phyloP scores from a whole-genome alignment of 2,888 invertebrate genomes.

The Corbicula japonica region DNA sequence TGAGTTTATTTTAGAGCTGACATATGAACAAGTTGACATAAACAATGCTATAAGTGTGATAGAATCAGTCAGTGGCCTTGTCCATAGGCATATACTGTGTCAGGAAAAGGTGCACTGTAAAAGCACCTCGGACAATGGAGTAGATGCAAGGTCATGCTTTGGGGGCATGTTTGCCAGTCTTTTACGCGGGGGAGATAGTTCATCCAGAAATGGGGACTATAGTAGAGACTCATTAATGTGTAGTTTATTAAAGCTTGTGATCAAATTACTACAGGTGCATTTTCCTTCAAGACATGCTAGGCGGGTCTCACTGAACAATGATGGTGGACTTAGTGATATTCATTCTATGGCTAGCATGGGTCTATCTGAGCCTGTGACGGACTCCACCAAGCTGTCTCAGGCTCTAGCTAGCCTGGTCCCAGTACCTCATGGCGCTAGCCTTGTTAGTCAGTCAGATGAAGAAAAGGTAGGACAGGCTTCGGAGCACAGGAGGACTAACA shows the following conservation, averaged over 20 bases:
- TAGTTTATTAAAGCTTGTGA: conserved; percentile 83
- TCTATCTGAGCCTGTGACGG: conserved; percentile 75
- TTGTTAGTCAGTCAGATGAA: conserved; percentile 78
- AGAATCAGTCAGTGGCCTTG: conserved; percentile 89
- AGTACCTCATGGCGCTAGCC: conserved; percentile 64
- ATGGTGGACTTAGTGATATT: conserved; percentile 41
- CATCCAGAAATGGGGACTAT: conserved; percentile 78
- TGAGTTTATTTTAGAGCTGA: conserved; percentile 90
- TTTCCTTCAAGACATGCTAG: conserved; percentile 60
- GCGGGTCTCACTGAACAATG: conserved; percentile 44
- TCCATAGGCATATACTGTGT: conserved; percentile 83
- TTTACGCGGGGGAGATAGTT: conserved; percentile 89
- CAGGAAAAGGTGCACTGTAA: conserved; percentile 82
- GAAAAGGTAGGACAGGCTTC: conserved; percentile 90
- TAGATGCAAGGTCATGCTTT: conserved; percentile 88
- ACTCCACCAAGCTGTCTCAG: conserved; percentile 79
- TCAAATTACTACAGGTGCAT: conserved; percentile 80
- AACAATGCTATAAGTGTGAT: conserved; percentile 91
- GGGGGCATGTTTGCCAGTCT: conserved; percentile 92
- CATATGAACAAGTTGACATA: conserved; percentile 91
- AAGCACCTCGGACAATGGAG: conserved; percentile 87
- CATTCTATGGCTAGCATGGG: conserved; percentile 41
- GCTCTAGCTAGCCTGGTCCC: conserved; percentile 73
- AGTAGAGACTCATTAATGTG: conserved; percentile 84
- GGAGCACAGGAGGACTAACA: conserved; percentile 88